Evolutionary conservation across 2,113 vertebrate species (phyloP), one percentile per base, ranked within the genome.

Genomic region (Pycnonotus jocosus): DNA sequence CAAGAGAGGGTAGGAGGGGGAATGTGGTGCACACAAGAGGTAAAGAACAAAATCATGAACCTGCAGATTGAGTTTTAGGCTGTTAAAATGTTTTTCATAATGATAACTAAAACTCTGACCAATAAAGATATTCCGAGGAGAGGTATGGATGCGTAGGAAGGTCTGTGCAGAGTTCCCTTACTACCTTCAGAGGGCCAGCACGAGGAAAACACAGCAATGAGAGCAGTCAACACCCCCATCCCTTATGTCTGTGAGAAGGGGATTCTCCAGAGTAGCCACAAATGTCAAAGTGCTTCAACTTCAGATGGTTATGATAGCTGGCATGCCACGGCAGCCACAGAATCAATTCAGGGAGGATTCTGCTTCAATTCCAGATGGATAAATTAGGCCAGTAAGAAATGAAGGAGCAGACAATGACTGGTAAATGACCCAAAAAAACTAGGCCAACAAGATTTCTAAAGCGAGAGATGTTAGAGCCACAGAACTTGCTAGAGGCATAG

Each of bases 371-470:
- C 78, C 93, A 88, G 84, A 90, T 70, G 93, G 90, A 93, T 87
- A 95, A 96, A 92, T 95, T 57, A 90, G 70, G 95, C 54, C 91
- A 94, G 50, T 42, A 82, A 90, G 89, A 94, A 94, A 85, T 51
- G 70, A 95, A 91, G 78, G 81, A 77, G 89, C 78, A 90, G 80
- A 81, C 71, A 91, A 53, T 92, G 93, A 69, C 94, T 95, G 74
- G 78, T 89, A 95, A 91, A 76, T 93, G 91, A 95, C 94, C 93
- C 73, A 72, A 81, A 91, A 80, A 95, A 96, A 86, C 50, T 80
- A 91, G 81, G 93, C 89, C 87, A 90, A 76, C 53, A 68, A 69
- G 42, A 87, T 70, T 92, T 94, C 66, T 44, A 62, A 87, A 77
- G 8, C 76, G 42, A 64, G 89, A 56, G 16, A 62, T 66, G 33